These are phyloP conservation scores for Patella pellucida DNA, from an alignment of 2,888 invertebrate species.

Conservation along the genomic window DNA sequence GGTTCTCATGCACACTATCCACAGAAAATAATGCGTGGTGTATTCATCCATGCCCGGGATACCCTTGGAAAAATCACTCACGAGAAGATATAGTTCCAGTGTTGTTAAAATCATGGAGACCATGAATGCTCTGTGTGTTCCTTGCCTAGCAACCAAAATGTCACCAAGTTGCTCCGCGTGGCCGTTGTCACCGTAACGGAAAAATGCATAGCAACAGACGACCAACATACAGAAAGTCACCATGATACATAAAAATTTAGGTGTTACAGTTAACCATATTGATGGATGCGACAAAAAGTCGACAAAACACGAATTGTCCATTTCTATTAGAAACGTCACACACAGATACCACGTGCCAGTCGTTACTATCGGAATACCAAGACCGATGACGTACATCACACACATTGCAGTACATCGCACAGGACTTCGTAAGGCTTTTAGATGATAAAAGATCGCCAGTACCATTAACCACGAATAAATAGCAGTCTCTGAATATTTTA, in stretches of 20 bases:
- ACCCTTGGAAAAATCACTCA: conserved; percentile 4
- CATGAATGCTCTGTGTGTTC: neutral
- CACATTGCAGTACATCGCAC: neutral
- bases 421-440: neutral
- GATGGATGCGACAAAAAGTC: neutral
- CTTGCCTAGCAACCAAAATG: neutral
- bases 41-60: neutral
- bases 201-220: conserved; percentile 6
- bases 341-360: neutral
- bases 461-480: conserved; percentile 24
- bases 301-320: neutral
- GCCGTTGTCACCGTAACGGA: neutral
- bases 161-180: neutral
- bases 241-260: neutral
- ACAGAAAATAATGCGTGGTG: neutral
- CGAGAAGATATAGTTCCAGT: neutral
- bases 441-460: conserved; percentile 16
- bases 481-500: conserved; percentile 18
- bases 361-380: neutral
- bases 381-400: conserved; percentile 5
- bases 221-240: neutral
- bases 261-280: neutral
- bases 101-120: neutral
- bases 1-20: neutral
- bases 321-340: neutral